Conservation (phyloP, 2,888 invertebrate genomes). For the Orthosia gracilis region DNA sequence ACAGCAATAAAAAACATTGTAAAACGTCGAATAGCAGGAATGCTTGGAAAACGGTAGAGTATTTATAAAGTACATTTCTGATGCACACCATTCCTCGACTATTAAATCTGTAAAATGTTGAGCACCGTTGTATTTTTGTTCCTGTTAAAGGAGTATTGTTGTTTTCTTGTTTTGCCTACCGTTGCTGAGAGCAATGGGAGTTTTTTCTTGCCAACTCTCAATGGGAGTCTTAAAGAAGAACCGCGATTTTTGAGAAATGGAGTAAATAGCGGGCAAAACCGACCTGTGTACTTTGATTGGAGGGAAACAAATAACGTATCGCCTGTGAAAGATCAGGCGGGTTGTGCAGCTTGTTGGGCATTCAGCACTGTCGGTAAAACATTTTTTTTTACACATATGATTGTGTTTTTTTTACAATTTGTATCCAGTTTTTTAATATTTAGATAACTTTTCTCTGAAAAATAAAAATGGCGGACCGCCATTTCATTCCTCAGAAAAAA, state of each 20-base stretch:
- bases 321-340: slow-evolving; percentile 75
- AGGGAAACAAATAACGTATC: slow-evolving; percentile 67
- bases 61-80: slow-evolving; percentile 45
- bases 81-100: slow-evolving; percentile 26
- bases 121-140: slow-evolving; percentile 35
- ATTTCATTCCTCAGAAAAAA: no score
- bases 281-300: slow-evolving; percentile 75
- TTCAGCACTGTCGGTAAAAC: slow-evolving; percentile 73
- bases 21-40: slow-evolving; percentile 49
- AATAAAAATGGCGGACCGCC: no score
- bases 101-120: slow-evolving; percentile 51
- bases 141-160: slow-evolving; percentile 23
- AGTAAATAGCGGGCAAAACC: slow-evolving; percentile 26
- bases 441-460: no score
- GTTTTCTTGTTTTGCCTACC: slow-evolving; percentile 12
- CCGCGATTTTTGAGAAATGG: not conserved
- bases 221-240: not conserved
- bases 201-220: not conserved
- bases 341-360: slow-evolving; percentile 79
- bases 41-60: slow-evolving; percentile 40
- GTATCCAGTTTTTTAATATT: no score
- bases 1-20: slow-evolving; percentile 53
- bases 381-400: not conserved
- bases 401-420: not conserved
- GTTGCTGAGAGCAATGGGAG: not conserved